Conservation (phyloP, 2,797 vertebrate genomes). For the Oophaga sylvatica region DNA sequence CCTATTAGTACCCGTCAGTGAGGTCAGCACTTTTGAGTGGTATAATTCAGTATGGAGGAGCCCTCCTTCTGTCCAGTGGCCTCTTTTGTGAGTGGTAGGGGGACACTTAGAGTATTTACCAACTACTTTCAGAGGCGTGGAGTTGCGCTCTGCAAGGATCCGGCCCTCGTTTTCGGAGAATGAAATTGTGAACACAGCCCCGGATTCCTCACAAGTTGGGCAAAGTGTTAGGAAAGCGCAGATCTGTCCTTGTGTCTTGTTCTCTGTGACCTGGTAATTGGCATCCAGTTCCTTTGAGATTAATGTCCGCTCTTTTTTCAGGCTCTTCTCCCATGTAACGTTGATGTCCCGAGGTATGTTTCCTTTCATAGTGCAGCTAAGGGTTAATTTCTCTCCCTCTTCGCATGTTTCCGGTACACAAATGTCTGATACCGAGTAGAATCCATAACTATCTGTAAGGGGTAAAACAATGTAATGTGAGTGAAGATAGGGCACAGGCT, state of each 20-base stretch:
- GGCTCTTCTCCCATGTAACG: conserved; percentile 33
- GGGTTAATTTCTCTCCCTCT: conserved; percentile 41
- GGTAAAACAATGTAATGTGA: not conserved
- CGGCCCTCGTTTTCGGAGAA: conserved; percentile 51
- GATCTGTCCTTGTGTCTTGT: conserved; percentile 47
- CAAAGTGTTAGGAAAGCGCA: conserved; percentile 53
- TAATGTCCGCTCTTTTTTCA: conserved; percentile 2
- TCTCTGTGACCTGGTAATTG: conserved; percentile 51
- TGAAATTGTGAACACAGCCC: conserved; percentile 26
- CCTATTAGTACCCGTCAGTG: too few species aligned
- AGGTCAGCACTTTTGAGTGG: not conserved
- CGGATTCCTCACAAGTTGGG: conserved; percentile 37
- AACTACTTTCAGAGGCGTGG: conserved; percentile 41
- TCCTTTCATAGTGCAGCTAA: conserved; percentile 40
- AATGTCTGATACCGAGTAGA: conserved; percentile 43
- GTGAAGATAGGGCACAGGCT: too few species aligned
- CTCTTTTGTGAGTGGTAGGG: not conserved
- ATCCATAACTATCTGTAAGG: conserved; percentile 31
- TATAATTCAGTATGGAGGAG: not conserved
- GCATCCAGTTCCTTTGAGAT: conserved; percentile 33
- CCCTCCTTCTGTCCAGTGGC: too few species aligned
- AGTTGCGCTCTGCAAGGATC: conserved; percentile 50
- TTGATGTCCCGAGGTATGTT: conserved; percentile 43
- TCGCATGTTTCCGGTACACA: conserved; percentile 10
- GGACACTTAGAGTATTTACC: conserved; percentile 42